Percentiles rank a stretch among this genome's conserved stretches.
phyloP scores from a whole-genome alignment of 1,140 invertebrate genomes.

The Euschistus heros region DNA sequence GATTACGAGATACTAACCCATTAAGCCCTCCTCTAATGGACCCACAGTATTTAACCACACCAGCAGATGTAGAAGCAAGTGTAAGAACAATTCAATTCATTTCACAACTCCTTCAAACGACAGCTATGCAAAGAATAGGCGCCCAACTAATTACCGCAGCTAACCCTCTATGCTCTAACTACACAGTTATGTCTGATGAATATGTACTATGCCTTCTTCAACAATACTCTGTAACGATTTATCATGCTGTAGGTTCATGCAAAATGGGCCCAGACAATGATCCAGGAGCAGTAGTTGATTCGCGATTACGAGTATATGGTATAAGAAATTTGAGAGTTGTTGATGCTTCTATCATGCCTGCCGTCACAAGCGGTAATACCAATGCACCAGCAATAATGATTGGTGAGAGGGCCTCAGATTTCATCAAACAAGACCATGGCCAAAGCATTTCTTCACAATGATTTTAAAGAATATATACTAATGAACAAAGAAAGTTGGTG shows the following conservation, averaged over 20 bases:
- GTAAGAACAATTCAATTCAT: conserved; percentile 27
- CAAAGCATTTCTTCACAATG: neutral
- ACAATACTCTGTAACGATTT: neutral
- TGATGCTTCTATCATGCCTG: conserved; percentile 38
- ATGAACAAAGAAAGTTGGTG: too few relatives aligned
- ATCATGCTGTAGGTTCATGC: conserved; percentile 38
- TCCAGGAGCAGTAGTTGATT: conserved; percentile 35
- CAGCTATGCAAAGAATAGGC: conserved; percentile 42
- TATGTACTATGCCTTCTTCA: neutral
- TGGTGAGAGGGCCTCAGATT: conserved; percentile 32
- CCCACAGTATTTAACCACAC: conserved; percentile 48
- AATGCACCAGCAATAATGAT: conserved; percentile 35
- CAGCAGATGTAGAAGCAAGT: conserved; percentile 39
- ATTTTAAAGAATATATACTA: too few relatives aligned
- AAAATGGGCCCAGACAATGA: conserved; percentile 36
- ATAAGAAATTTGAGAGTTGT: conserved; percentile 34
- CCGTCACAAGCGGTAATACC: conserved; percentile 34
- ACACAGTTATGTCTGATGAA: neutral
- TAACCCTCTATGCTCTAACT: neutral
- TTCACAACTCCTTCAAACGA: conserved; percentile 1
- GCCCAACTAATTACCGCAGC: neutral
- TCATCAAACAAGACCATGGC: conserved; percentile 29
- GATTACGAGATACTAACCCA: conserved; percentile 44
- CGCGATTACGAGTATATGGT: conserved; percentile 31
- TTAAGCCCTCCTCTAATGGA: conserved; percentile 52